Base-by-base conservation (phyloP, 2,888 invertebrate genomes). In the Emmelina monodactyla region DNA sequence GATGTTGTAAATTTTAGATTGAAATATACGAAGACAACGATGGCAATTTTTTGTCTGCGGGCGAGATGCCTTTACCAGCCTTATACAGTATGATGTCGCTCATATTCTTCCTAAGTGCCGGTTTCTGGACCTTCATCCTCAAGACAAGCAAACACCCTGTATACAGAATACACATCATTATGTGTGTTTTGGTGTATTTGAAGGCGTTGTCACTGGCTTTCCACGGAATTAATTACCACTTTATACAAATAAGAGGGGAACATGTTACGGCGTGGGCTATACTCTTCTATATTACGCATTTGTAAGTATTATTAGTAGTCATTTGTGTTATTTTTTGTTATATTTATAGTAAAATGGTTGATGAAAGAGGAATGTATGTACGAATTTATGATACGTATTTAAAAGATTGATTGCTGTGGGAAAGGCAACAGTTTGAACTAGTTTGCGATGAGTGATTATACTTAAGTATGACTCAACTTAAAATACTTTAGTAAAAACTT, bases 261-360 rank as follows among this genome's bases (percentile, higher is more conserved):
- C 97, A 97, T 58, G 90, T 96, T 3, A 95, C 97, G 14, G 92
- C 97, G 0, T 99, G 98, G 97, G 98, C 98, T 1, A 93, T 98
- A 49, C 76, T 99, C 2, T 99, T 91, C 65, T 99, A 98, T 58
- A 91, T 98, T 34, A 95, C 96, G n/a, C 98, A 99, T 82, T 82
- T 99, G 88, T 92, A 72, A 87, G 89, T 85, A 57, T 44, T 32
- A 34, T 36, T 44, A n/a, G n/a, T n/a, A n/a, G n/a, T n/a, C n/a
- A n/a, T n/a, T 14, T 38, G 13, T 31, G 13, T 35, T 38, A 11
- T 33, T 19, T 31, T 3, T 30, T 22, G 15, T 19, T 19, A 19
- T 19, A 6, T 6, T 5, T 5, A 19, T 19, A 19, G 9, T 9
- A 19, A 19, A 6, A 19, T 19, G 19, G 9, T 6, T 6, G 5